phyloP scores from a whole-genome alignment of 1,140 invertebrate genomes.

The Cardiocondyla obscurior region DNA sequence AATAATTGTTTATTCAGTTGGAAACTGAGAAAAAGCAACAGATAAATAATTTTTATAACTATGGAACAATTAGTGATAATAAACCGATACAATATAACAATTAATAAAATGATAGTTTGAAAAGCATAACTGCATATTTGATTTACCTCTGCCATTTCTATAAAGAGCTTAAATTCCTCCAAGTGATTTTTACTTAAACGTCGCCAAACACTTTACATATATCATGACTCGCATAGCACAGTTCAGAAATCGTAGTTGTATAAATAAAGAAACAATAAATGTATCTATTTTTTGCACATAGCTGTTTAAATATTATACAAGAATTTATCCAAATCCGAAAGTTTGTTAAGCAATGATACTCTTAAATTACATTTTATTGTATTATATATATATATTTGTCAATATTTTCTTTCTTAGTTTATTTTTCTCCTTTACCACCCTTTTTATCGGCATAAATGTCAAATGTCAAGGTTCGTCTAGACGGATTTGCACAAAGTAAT shows the following conservation, averaged over 20 bases:
- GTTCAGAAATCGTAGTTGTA: neutral
- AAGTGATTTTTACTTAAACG: neutral
- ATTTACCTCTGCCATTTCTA: constrained; percentile 24
- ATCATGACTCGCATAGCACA: neutral
- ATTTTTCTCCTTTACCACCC: neutral
- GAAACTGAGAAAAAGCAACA: neutral
- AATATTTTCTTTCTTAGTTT: neutral
- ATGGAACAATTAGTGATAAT: neutral
- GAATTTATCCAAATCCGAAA: neutral
- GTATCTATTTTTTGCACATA: neutral
- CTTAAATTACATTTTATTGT: neutral
- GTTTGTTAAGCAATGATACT: neutral
- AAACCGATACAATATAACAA: neutral
- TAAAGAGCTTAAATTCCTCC: neutral
- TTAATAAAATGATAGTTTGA: neutral
- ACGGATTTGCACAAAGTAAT: neutral
- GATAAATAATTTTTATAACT: neutral
- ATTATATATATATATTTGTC: neutral
- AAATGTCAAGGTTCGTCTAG: neutral
- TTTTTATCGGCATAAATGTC: neutral
- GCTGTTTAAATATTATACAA: neutral
- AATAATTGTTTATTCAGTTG: neutral
- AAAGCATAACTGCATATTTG: neutral
- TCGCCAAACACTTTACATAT: neutral
- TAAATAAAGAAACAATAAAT: constrained; percentile 1